Percentiles rank a stretch among this genome's conserved stretches.
phyloP scores from a whole-genome alignment of 2,888 invertebrate genomes.

The Sclerodermus sp. region DNA sequence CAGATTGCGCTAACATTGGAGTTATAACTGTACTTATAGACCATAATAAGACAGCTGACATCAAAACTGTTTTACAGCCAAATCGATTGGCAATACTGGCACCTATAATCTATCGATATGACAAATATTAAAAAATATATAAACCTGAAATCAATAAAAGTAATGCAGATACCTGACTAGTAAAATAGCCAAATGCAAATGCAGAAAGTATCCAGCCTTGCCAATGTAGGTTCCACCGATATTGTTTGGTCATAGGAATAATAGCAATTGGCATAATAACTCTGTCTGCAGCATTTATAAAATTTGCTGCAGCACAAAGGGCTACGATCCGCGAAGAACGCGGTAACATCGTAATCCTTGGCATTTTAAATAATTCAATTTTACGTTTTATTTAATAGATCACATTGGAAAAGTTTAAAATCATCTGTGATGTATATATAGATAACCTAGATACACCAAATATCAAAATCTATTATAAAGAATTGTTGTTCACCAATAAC shows the following conservation, averaged over 20 bases:
- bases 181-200: constrained; percentile 76
- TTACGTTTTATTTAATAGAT: constrained; percentile 1
- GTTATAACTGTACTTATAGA: constrained; percentile 72
- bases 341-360: constrained; percentile 60
- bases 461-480: no score
- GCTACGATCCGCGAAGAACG: constrained; percentile 66
- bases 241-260: constrained; percentile 72
- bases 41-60: constrained; percentile 72
- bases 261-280: constrained; percentile 80
- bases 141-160: not conserved
- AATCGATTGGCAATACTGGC: constrained; percentile 69
- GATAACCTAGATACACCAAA: no score
- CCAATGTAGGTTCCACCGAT: constrained; percentile 70
- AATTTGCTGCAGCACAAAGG: constrained; percentile 73
- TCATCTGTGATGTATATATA: no score
- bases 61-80: constrained; percentile 70
- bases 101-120: constrained; percentile 62
- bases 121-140: not conserved
- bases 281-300: constrained; percentile 76
- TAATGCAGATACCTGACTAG: constrained; percentile 65
- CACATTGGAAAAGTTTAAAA: no score
- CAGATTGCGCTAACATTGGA: constrained; percentile 69
- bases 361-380: constrained; percentile 41
- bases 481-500: no score
- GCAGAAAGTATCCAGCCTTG: constrained; percentile 77